phyloP scores from a whole-genome alignment of 2,113 vertebrate species.

The Elephantulus edwardii region DNA sequence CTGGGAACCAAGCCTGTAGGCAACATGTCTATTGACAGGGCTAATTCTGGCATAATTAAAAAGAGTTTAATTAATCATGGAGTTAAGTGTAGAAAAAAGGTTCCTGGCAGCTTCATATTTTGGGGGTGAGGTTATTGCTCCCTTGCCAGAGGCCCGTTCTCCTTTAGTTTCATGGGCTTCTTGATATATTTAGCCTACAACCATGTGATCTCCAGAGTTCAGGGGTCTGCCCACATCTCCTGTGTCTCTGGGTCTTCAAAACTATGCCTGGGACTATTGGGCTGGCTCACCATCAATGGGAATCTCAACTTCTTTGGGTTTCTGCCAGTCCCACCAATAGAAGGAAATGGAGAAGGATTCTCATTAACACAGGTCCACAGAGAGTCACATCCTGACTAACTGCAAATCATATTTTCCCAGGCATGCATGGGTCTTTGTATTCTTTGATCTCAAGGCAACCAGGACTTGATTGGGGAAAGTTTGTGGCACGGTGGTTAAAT shows the following conservation, averaged over 20 bases:
- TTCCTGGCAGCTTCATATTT: conserved; percentile 13
- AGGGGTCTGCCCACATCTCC: not conserved
- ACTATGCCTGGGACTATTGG: not conserved
- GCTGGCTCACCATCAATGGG: not conserved
- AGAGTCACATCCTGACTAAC: not conserved
- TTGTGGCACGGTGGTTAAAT: not conserved
- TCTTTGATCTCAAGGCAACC: not conserved
- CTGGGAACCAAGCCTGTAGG: conserved; percentile 28
- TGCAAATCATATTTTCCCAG: not conserved
- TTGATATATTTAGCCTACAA: conserved; percentile 1
- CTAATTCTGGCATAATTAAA: conserved; percentile 67
- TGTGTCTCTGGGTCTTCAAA: not conserved
- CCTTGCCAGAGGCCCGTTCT: not conserved
- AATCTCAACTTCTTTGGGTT: not conserved
- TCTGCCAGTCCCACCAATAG: not conserved
- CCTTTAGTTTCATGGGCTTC: not conserved
- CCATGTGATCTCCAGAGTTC: not conserved
- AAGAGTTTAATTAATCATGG: conserved; percentile 63
- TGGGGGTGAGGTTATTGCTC: conserved; percentile 17
- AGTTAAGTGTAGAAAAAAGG: conserved; percentile 54
- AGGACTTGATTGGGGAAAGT: not conserved
- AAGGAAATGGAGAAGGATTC: not conserved
- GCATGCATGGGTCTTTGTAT: not conserved
- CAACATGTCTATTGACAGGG: conserved; percentile 54
- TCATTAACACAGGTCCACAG: not conserved